Evolutionary conservation across 2,888 invertebrate genomes (phyloP).

Genomic region (Scrobipalpa atriplicella): DNA sequence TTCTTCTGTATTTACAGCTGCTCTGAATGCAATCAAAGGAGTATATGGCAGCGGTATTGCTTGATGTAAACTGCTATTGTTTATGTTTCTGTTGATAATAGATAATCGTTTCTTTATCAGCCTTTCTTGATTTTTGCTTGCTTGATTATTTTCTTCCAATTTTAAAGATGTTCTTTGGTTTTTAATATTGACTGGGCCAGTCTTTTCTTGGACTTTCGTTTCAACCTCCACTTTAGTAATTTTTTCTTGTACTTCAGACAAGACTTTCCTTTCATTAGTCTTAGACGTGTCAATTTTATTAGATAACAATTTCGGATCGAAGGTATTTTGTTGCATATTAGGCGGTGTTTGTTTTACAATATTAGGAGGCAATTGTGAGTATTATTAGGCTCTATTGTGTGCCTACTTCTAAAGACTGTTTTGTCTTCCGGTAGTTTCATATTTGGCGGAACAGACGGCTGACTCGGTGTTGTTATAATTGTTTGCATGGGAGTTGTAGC

Average conservation of each 20-base stretch:
- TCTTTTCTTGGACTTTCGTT: slow-evolving; percentile 35
- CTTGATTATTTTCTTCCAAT: slow-evolving; percentile 35
- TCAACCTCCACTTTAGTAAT: slow-evolving; percentile 31
- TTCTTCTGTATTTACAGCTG: neutral
- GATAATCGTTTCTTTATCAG: slow-evolving; percentile 59
- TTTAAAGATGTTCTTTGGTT: slow-evolving; percentile 35
- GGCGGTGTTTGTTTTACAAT: neutral
- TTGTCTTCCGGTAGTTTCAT: neutral
- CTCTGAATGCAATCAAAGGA: slow-evolving; percentile 40
- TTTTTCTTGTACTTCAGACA: slow-evolving; percentile 61
- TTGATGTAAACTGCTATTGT: slow-evolving; percentile 44
- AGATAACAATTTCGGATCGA: neutral
- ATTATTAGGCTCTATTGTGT: neutral
- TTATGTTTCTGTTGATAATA: slow-evolving; percentile 59
- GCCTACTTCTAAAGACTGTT: neutral
- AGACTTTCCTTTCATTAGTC: slow-evolving; percentile 48
- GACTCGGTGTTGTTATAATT: neutral
- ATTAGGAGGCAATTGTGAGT: neutral
- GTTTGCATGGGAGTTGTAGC: neutral
- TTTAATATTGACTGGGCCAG: slow-evolving; percentile 35
- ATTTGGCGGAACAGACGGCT: neutral
- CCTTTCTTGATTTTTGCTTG: slow-evolving; percentile 47
- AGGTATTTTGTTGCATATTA: neutral
- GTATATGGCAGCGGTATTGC: slow-evolving; percentile 61
- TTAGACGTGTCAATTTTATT: neutral